Conservation (phyloP, 1,140 invertebrate species). For the Brachionus rotundiformis region DNA sequence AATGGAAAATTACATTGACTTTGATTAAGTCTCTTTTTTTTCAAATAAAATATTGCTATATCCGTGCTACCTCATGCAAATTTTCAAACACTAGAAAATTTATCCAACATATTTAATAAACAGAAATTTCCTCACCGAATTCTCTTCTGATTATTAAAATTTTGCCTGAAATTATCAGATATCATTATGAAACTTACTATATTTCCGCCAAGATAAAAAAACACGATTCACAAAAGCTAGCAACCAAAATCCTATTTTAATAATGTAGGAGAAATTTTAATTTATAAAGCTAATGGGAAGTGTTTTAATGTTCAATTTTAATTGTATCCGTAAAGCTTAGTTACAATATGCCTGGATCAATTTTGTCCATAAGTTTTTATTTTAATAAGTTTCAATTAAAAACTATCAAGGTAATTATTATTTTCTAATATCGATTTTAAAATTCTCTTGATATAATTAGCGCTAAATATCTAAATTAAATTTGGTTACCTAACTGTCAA, state of each 20-base stretch:
- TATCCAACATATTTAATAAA: not conserved
- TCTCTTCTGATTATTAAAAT: not conserved
- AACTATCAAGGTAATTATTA: too few relatives aligned
- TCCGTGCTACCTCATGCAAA: not conserved
- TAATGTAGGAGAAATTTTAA: not conserved
- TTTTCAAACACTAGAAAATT: not conserved
- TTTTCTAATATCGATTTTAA: not conserved
- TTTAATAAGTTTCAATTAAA: not conserved
- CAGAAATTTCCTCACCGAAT: not conserved
- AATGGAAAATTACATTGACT: not conserved
- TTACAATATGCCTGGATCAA: not conserved
- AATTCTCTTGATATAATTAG: not conserved
- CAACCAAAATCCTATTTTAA: not conserved
- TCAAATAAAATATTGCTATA: not conserved
- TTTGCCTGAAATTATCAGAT: not conserved
- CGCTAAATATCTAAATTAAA: too few relatives aligned
- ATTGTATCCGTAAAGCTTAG: not conserved
- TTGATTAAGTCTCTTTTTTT: not conserved
- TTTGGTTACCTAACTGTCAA: too few relatives aligned
- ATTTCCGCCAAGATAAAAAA: not conserved
- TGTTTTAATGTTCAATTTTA: not conserved
- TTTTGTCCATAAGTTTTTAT: not conserved
- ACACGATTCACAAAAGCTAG: not conserved
- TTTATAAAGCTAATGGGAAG: not conserved
- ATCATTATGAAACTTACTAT: conserved; percentile 10